These are phyloP conservation scores for Mycalesis mineus DNA, from an alignment of 2,888 invertebrate genomes.

Conservation along the genomic window DNA sequence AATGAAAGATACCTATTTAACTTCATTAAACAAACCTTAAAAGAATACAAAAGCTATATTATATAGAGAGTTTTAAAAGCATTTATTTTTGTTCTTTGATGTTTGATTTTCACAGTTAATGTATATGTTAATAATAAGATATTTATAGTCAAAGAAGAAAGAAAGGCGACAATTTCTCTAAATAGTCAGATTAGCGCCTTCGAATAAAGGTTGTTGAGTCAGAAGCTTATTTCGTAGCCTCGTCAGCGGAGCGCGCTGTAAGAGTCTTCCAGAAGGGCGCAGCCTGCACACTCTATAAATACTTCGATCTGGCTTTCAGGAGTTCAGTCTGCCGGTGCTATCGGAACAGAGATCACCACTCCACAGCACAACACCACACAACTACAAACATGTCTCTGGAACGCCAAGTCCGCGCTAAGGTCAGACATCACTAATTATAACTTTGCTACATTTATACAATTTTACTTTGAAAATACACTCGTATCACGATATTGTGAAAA, in stretches of 20 bases:
- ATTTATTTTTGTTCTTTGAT: not conserved
- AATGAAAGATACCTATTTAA: too few relatives aligned
- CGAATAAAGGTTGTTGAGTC: conserved; percentile 57
- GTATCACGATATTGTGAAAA: too few relatives aligned
- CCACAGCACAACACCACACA: conserved; percentile 45
- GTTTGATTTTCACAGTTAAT: not conserved
- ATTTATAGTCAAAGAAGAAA: not conserved
- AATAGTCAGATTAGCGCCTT: conserved; percentile 32
- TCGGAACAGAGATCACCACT: conserved; percentile 53
- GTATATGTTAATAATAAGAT: not conserved
- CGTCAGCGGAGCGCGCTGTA: conserved; percentile 52
- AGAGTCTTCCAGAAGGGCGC: conserved; percentile 73
- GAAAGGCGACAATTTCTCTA: conserved; percentile 12
- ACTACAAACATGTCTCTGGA: conserved; percentile 89
- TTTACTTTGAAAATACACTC: not conserved
- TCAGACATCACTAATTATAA: conserved; percentile 59
- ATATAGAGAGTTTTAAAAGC: too few relatives aligned
- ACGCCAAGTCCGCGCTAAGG: conserved; percentile 94
- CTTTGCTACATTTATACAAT: conserved; percentile 17
- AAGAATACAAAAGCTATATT: too few relatives aligned
- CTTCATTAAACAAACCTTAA: too few relatives aligned
- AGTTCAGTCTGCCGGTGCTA: conserved; percentile 72
- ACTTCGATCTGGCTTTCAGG: conserved; percentile 61
- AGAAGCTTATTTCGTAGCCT: conserved; percentile 59
- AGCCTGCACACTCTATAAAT: conserved; percentile 69